Base-by-base conservation (phyloP, 2,113 vertebrate species). In the Urocitellus parryii region DNA sequence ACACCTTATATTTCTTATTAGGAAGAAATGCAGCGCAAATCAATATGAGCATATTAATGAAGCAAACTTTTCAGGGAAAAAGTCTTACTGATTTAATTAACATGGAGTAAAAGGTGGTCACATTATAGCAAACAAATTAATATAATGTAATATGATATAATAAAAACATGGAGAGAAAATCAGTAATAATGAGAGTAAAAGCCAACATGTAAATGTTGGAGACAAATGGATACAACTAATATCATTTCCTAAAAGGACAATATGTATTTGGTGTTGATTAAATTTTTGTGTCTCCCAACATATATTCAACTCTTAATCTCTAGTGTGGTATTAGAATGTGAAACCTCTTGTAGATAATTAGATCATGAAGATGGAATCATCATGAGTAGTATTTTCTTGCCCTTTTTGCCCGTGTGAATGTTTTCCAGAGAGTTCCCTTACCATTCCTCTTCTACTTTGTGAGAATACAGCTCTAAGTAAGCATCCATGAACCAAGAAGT, bases 31-130 rank as follows among this genome's bases (percentile, higher is more conserved):
- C 82, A 14, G 12, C 25, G 83, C 73, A 88, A 95, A 87, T 84
- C 39, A 88, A 24, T 65, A 39, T 32, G 1, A 84, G 9, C 7
- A 84, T 65, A 48, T 58, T 95, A 95, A n/a, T 65, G 6, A 85
- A 80, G 25, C 14, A 74, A 83, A 72, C 4, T 67, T 6, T 65
- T 83, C 58, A 58, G 32, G 11, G 4, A 70, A 17, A 80, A 76
- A 63, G 2, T 42, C 88, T 72, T 37, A 37, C 42, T 91, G 32
- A 67, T 88, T 83, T 95, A 20, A 77, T 81, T 91, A 93, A 79
- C 8, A 80, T 83, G n/a, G 2, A 74, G 68, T 90, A 74, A 74
- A 86, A 7, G 9, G 4, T 9, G n/a, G 7, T 83, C 65, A 67
- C 56, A 51, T 13, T 88, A 1, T 25, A 72, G 17, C 4, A 78